Conservation (phyloP, 2,888 invertebrate species). For the Drosophila fulvimacula region DNA sequence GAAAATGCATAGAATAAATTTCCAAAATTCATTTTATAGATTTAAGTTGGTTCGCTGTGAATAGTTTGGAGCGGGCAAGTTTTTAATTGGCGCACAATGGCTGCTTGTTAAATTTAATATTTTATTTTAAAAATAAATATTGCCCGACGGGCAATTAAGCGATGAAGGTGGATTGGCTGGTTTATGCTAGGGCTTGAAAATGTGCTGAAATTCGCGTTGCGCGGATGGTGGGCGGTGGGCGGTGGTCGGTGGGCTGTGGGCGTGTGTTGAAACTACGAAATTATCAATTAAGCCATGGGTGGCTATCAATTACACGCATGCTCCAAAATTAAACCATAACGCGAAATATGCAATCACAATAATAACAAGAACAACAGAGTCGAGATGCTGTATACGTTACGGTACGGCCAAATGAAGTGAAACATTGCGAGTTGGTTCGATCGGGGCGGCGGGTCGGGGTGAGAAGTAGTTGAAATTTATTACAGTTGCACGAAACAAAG, state of each 20-base stretch:
- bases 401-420: slow-evolving; percentile 71
- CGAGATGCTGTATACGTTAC: slow-evolving; percentile 44
- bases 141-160: slow-evolving; percentile 37
- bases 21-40: background rate
- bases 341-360: slow-evolving; percentile 54
- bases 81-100: slow-evolving; percentile 7
- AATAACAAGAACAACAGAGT: slow-evolving; percentile 27
- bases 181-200: slow-evolving; percentile 23
- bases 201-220: slow-evolving; percentile 14
- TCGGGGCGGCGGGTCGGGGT: background rate
- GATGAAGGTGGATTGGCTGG: slow-evolving; percentile 15
- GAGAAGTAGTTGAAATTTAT: slow-evolving; percentile 73
- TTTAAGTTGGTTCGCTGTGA: background rate
- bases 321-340: slow-evolving; percentile 73
- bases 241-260: background rate
- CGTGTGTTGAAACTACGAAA: slow-evolving; percentile 63
- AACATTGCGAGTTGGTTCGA: slow-evolving; percentile 42
- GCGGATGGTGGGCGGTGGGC: background rate
- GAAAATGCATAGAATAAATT: background rate
- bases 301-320: slow-evolving; percentile 76
- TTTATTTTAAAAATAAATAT: slow-evolving; percentile 31
- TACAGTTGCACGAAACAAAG: slow-evolving; percentile 74
- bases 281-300: slow-evolving; percentile 72
- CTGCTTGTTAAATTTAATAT: slow-evolving; percentile 21
- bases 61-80: background rate